Conservation (phyloP, 1,140 invertebrate species). For the Drosophila aff. region DNA sequence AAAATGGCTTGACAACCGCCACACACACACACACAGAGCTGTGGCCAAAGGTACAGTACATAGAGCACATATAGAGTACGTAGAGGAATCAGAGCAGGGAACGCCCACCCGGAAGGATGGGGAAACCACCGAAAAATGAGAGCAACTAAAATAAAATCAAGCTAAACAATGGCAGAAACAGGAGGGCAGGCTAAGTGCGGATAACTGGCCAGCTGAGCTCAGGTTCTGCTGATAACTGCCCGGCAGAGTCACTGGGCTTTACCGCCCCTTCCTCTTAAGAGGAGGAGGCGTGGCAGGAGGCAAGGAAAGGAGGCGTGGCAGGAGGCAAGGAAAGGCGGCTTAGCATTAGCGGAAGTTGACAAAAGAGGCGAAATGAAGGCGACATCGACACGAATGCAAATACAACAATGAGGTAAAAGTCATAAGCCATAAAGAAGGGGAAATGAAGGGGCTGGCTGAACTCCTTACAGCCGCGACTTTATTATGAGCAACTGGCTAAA, state of each 20-base stretch:
- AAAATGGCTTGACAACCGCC: constrained; percentile 49
- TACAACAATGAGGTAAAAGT: constrained; percentile 67
- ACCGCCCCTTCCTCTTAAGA: not conserved
- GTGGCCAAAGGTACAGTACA: constrained; percentile 2
- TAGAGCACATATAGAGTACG: constrained; percentile 1
- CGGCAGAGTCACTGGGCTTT: constrained; percentile 41
- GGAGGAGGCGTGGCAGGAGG: constrained; percentile 8
- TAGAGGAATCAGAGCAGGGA: constrained; percentile 7
- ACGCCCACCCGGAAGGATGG: constrained; percentile 21
- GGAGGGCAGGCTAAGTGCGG: constrained; percentile 26
- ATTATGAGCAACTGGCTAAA: constrained; percentile 36
- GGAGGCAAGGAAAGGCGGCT: constrained; percentile 7
- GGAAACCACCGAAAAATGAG: constrained; percentile 49
- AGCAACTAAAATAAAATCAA: constrained; percentile 56
- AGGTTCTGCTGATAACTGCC: constrained; percentile 38
- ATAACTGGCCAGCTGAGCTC: constrained; percentile 47
- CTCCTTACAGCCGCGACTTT: constrained; percentile 28
- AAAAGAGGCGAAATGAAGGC: constrained; percentile 48
- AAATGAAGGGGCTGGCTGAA: constrained; percentile 23
- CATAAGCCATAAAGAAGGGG: constrained; percentile 47
- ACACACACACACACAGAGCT: not conserved
- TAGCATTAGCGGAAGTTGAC: constrained; percentile 61
- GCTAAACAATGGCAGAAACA: constrained; percentile 43
- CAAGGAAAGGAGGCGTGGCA: constrained; percentile 7
- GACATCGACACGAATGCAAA: constrained; percentile 63